Evolutionary conservation across 2,113 vertebrate species (phyloP), one percentile per base, ranked within the genome.

Genomic region (Pelvicachromis taeniatus): DNA sequence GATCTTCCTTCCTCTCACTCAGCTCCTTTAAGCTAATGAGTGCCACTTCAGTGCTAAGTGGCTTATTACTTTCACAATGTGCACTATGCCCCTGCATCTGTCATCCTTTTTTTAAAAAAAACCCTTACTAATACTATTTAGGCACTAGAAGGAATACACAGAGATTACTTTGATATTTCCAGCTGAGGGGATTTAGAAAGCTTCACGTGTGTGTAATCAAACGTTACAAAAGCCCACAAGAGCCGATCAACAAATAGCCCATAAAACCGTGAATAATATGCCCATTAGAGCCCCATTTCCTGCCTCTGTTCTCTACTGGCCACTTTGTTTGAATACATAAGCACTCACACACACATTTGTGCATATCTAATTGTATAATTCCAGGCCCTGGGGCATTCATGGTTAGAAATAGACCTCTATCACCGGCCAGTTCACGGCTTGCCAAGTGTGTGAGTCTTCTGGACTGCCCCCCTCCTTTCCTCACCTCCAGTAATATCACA

Each of bases 11-110:
- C 89, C 80, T 88, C 86, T 88, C 89, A 87, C 90, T 91, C 86
- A 79, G 78, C 88, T 81, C 77, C 84, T 88, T 84, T 61, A 84
- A 86, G 65, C 84, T 85, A 90, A 93, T 73, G 82, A 61, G 84
- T 88, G 85, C 86, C 91, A 89, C 87, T 90, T 92, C 54, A 87
- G 85, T 45, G 82, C 83, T 94, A 95, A 95, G 94, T 94, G 91
- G 88, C 87, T 90, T 85, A 91, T 95, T 95, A 94, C 77, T 38
- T 80, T 80, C 85, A 90, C 85, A 81, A 61, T 53, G 82, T 84
- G 80, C 82, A 81, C 86, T 87, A 85, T 61, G 84, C 89, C 83
- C 68, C 23, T 68, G 75, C 90, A 83, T 93, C 91, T 92, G 88
- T 91, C 89, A 68, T 84, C 89, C 58, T 84, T 87, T 78, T 53